These are phyloP conservation scores for Strix uralensis DNA, from an alignment of 2,113 vertebrate genomes.

Conservation along the genomic window DNA sequence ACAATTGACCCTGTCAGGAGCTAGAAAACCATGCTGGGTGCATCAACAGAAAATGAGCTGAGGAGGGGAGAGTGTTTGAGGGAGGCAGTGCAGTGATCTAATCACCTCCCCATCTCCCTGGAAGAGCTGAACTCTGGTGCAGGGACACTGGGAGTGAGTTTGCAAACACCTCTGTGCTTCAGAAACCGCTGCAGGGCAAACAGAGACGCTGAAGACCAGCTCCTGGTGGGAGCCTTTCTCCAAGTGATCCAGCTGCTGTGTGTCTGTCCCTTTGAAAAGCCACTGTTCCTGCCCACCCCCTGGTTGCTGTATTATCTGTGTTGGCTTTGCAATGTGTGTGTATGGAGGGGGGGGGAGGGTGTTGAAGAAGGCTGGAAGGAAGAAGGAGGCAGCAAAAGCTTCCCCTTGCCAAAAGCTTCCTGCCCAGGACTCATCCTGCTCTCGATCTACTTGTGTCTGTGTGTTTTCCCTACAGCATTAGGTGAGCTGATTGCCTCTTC, in stretches of 20 bases:
- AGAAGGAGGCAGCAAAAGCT: not conserved
- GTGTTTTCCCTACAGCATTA: rapidly evolving
- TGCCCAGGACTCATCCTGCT: rapidly evolving
- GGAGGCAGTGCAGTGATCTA: not conserved
- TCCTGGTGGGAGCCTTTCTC: not conserved
- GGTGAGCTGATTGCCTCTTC: not conserved
- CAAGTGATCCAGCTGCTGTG: not conserved
- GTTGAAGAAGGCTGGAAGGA: not conserved
- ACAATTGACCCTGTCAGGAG: constrained; percentile 63
- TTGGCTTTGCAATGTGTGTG: not conserved
- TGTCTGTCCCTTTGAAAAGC: not conserved
- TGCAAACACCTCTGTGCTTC: constrained; percentile 1
- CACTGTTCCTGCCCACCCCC: not conserved
- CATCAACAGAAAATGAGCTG: constrained; percentile 37
- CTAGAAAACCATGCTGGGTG: not conserved
- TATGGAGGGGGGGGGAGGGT: no score
- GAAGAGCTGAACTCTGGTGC: not conserved
- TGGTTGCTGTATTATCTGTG: not conserved
- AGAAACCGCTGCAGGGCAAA: not conserved
- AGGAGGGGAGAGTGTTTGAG: not conserved
- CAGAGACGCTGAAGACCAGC: not conserved
- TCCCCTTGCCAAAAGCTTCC: not conserved
- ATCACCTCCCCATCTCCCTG: not conserved
- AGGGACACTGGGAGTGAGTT: not conserved
- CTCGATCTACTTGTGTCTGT: not conserved